Conservation (phyloP, 2,113 vertebrate genomes). For the Callocephalon fimbriatum region DNA sequence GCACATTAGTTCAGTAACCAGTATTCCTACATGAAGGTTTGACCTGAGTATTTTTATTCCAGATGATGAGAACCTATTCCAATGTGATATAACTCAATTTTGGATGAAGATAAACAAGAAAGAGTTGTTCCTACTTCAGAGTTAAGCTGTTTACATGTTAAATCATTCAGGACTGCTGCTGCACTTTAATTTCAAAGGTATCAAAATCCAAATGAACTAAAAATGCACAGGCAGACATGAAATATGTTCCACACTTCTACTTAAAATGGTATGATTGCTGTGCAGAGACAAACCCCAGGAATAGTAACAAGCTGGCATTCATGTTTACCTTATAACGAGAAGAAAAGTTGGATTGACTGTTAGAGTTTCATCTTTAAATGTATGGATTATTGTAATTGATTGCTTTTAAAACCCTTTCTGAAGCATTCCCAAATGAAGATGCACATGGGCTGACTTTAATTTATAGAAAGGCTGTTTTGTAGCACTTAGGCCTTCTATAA, state of each 20-base stretch:
- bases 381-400: constrained; percentile 33
- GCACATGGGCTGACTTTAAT: not conserved
- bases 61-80: not conserved
- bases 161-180: constrained; percentile 30
- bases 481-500: not conserved
- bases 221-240: constrained; percentile 43
- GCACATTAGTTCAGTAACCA: not conserved
- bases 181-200: constrained; percentile 34
- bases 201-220: constrained; percentile 27
- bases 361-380: not conserved
- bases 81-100: not conserved
- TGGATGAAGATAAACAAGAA: constrained; percentile 18
- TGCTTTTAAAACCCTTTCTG: constrained; percentile 7
- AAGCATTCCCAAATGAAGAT: not conserved
- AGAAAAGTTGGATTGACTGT: constrained; percentile 9
- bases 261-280: constrained; percentile 1
- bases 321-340: not conserved
- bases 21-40: not conserved
- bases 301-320: constrained; percentile 42
- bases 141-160: not conserved
- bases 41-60: not conserved
- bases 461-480: not conserved
- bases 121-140: not conserved
- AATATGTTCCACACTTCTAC: constrained; percentile 26
- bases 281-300: constrained; percentile 20